phyloP scores from a whole-genome alignment of 2,797 vertebrate species.

The Adrianichthys oophorus region DNA sequence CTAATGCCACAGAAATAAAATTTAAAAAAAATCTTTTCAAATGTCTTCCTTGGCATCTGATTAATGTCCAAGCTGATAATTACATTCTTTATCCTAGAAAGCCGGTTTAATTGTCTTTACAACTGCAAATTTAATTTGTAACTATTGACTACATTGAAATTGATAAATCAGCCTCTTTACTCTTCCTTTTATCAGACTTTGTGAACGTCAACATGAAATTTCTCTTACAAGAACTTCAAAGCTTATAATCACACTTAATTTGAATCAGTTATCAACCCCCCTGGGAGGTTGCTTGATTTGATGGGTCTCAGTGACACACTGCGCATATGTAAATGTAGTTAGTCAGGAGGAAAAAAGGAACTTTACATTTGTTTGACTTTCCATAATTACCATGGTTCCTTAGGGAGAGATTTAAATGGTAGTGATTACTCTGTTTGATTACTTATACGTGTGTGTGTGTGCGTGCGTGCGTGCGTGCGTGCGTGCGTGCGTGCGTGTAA shows the following conservation, averaged over 20 bases:
- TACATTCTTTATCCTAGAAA: constrained; percentile 37
- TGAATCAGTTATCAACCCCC: constrained; percentile 70
- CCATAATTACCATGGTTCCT: constrained; percentile 67
- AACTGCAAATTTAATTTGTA: constrained; percentile 57
- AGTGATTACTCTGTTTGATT: constrained; percentile 72
- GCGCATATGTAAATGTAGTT: constrained; percentile 69
- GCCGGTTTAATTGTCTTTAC: constrained; percentile 41
- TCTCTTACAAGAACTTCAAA: constrained; percentile 60
- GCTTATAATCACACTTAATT: constrained; percentile 66
- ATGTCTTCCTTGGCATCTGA: background rate
- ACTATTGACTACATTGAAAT: constrained; percentile 47
- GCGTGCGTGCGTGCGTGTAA: constrained; percentile 11
- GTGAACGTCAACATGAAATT: constrained; percentile 57
- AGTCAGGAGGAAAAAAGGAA: constrained; percentile 40
- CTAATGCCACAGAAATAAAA: no score
- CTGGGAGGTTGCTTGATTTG: constrained; percentile 65
- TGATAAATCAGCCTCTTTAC: constrained; percentile 45
- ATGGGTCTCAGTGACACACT: constrained; percentile 48
- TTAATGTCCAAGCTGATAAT: constrained; percentile 36
- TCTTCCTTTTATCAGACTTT: constrained; percentile 52
- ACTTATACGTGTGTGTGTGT: constrained; percentile 38
- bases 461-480: constrained; percentile 13
- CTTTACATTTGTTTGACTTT: constrained; percentile 69
- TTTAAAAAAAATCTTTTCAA: no score
- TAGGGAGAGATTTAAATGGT: constrained; percentile 68